A percentile compares a stretch with the other conserved stretches of the same genome.
Evolutionary conservation across 2,797 vertebrate genomes (phyloP).

Genomic region (Eremophila alpestris): DNA sequence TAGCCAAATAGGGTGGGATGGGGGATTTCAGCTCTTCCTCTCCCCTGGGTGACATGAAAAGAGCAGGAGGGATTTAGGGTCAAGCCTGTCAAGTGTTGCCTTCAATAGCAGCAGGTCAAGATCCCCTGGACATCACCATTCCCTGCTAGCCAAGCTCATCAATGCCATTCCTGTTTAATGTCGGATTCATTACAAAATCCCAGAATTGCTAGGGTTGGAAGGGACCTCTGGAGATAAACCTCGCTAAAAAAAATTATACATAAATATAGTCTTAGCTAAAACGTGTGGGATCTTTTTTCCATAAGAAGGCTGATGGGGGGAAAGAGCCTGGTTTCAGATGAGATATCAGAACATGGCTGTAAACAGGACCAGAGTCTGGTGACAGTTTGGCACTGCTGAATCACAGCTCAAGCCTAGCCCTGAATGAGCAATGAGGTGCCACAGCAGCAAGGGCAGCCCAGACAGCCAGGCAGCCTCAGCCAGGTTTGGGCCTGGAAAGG

Average conservation of each 20-base stretch:
- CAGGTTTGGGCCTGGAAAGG: not conserved
- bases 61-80: not conserved
- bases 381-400: conserved; percentile 33
- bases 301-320: not conserved
- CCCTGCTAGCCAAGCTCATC: not conserved
- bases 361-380: not conserved
- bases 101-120: not conserved
- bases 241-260: not conserved
- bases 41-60: not conserved
- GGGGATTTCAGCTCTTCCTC: not conserved
- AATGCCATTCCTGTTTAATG: not conserved
- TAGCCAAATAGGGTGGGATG: not conserved
- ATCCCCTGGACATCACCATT: not conserved
- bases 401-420: not conserved
- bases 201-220: not conserved
- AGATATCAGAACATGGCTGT: not conserved
- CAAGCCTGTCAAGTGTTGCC: not conserved
- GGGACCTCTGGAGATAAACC: not conserved
- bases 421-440: conserved; percentile 11
- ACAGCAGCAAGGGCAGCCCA: not conserved
- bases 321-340: not conserved
- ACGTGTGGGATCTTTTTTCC: not conserved
- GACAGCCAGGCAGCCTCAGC: not conserved
- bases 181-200: not conserved
- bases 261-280: not conserved